A percentile compares a stretch with the other conserved stretches of the same genome.
Evolutionary conservation across 2,888 invertebrate species (phyloP).

Genomic region (Gibbula magus): DNA sequence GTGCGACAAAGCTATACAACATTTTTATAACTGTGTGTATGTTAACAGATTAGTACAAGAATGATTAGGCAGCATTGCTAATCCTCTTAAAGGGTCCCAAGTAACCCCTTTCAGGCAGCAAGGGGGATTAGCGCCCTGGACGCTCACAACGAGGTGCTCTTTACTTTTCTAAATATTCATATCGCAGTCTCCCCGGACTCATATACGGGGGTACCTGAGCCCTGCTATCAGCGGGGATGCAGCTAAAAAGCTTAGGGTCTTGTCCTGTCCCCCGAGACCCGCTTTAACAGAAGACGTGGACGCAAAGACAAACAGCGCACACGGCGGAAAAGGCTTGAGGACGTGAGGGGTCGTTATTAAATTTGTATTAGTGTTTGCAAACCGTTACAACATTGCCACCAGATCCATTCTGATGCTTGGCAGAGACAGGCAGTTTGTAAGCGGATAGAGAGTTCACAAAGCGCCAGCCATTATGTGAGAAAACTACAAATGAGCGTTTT

Average conservation of each 20-base stretch:
- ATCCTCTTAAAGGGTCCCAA: constrained; percentile 10
- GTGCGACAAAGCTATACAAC: background rate
- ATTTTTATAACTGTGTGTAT: background rate
- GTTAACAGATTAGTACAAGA: constrained; percentile 1
- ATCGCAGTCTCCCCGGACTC: constrained; percentile 2
- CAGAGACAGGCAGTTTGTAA: background rate
- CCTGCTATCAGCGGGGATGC: background rate
- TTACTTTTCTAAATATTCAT: constrained; percentile 22
- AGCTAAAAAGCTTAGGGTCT: constrained; percentile 10
- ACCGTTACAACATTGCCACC: background rate
- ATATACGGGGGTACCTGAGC: background rate
- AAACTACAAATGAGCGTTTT: background rate
- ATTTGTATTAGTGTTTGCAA: constrained; percentile 6
- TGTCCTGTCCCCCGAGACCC: background rate
- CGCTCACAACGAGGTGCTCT: background rate
- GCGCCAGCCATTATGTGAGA: background rate
- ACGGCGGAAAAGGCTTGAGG: background rate
- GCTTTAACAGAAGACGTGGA: background rate
- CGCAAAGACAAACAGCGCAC: background rate
- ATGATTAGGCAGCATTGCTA: background rate
- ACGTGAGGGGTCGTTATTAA: constrained; percentile 1
- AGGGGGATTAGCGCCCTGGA: background rate
- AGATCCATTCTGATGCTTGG: background rate
- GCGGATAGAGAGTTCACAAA: background rate
- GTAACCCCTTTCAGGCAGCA: background rate